A percentile compares a stretch with the other conserved stretches of the same genome.
Conservation (phyloP, 2,113 vertebrate species). For the Equus quagga region DNA sequence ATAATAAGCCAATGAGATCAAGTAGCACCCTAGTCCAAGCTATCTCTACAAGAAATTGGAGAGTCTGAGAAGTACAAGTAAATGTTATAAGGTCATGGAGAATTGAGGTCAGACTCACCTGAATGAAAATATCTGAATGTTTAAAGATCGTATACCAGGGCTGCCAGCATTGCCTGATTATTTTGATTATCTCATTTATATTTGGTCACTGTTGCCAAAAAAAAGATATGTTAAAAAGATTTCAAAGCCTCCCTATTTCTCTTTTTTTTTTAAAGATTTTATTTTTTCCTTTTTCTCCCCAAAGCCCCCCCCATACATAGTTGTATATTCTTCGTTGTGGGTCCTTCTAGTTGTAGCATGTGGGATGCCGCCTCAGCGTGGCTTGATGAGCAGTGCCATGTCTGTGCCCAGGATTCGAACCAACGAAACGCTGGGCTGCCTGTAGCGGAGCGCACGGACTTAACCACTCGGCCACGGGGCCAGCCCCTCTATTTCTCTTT, state of each 20-base stretch:
- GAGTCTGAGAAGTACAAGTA: neutral
- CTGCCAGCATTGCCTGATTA: neutral
- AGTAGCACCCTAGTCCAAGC: neutral
- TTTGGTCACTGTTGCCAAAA: neutral
- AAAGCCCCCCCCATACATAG: too few species aligned
- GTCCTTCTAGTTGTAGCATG: too few species aligned
- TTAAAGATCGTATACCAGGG: neutral
- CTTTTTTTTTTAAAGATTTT: neutral
- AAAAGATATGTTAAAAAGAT: neutral
- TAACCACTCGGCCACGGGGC: too few species aligned
- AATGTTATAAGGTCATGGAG: neutral
- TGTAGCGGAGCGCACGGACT: too few species aligned
- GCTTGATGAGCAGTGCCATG: too few species aligned
- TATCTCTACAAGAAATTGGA: neutral
- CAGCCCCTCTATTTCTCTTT: neutral
- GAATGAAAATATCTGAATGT: neutral
- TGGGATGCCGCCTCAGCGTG: too few species aligned
- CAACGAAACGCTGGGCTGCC: too few species aligned
- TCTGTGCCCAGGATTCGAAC: too few species aligned
- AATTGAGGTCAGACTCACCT: neutral
- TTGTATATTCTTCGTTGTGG: too few species aligned
- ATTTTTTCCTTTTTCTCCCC: too few species aligned
- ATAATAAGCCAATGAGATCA: neutral
- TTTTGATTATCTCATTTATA: neutral
- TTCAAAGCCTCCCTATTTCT: neutral